These are phyloP conservation scores for Rattus rattus DNA, from an alignment of 2,113 vertebrate genomes.

Conservation along the genomic window DNA sequence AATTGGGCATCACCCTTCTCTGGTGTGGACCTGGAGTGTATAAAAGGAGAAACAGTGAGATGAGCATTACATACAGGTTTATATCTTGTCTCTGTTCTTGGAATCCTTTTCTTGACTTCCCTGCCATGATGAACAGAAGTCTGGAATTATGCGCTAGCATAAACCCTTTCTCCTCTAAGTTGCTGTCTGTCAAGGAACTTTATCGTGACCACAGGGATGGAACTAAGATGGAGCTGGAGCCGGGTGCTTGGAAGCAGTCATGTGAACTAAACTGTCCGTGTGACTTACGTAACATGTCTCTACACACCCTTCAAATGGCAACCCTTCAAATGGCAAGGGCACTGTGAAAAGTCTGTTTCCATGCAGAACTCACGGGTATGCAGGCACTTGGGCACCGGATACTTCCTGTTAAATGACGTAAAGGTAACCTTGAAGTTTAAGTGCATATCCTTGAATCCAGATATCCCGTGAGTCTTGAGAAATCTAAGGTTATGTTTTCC, in stretches of 20 bases:
- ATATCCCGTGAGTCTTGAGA: neutral
- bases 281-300: neutral
- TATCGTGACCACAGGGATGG: neutral
- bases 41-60: neutral
- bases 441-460: neutral
- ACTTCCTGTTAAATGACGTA: neutral
- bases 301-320: neutral
- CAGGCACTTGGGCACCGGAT: neutral
- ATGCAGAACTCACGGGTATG: neutral
- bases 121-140: too few species aligned
- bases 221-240: neutral
- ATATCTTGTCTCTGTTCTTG: neutral
- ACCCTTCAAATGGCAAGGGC: neutral
- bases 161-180: neutral
- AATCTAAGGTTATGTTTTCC: neutral
- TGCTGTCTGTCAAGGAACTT: neutral
- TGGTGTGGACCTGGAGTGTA: too few species aligned
- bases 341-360: neutral
- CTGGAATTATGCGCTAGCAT: neutral
- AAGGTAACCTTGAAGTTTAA: neutral
- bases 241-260: neutral
- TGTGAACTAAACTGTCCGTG: neutral
- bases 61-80: neutral
- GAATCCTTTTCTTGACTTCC: neutral
- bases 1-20: neutral